Conservation (phyloP, 2,888 invertebrate genomes). For the Drosophila barbarae region DNA sequence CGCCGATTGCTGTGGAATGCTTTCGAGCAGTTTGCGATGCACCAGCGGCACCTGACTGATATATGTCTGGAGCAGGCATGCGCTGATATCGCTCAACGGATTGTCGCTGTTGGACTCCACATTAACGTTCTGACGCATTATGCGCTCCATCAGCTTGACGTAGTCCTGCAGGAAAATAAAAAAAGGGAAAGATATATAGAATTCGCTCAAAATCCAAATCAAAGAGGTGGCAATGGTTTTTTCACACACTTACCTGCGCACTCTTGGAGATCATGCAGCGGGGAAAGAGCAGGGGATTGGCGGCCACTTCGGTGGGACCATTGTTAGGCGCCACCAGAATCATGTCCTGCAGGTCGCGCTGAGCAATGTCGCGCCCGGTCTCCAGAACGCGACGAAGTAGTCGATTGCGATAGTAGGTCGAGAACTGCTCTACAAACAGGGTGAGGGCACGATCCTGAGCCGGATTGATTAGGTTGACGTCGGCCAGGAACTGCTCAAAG, state of each 20-base stretch:
- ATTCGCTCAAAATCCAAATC: background rate
- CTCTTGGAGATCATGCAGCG: conserved; percentile 79
- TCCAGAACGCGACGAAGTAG: conserved; percentile 86
- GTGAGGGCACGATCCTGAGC: conserved; percentile 82
- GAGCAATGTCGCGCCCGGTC: conserved; percentile 86
- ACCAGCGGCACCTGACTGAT: conserved; percentile 88
- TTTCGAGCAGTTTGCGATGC: conserved; percentile 89
- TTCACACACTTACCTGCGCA: conserved; percentile 76
- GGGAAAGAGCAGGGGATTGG: conserved; percentile 77
- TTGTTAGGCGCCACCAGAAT: conserved; percentile 82
- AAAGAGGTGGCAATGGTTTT: background rate
- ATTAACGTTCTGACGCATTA: conserved; percentile 67
- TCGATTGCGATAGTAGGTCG: conserved; percentile 87
- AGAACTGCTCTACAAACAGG: conserved; percentile 87
- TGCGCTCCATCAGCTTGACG: conserved; percentile 76
- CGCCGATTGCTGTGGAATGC: conserved; percentile 92
- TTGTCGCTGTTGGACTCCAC: conserved; percentile 39
- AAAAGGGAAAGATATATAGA: background rate
- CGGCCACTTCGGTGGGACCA: conserved; percentile 57
- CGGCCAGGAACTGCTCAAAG: conserved; percentile 84
- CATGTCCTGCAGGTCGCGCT: conserved; percentile 89
- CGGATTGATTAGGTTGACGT: conserved; percentile 81
- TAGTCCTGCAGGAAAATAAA: conserved; percentile 61
- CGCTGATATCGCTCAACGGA: conserved; percentile 56
- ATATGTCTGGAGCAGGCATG: conserved; percentile 86